These are phyloP conservation scores for Cyanoramphus novaezelandiae DNA, from an alignment of 2,113 vertebrate genomes.

Conservation along the genomic window DNA sequence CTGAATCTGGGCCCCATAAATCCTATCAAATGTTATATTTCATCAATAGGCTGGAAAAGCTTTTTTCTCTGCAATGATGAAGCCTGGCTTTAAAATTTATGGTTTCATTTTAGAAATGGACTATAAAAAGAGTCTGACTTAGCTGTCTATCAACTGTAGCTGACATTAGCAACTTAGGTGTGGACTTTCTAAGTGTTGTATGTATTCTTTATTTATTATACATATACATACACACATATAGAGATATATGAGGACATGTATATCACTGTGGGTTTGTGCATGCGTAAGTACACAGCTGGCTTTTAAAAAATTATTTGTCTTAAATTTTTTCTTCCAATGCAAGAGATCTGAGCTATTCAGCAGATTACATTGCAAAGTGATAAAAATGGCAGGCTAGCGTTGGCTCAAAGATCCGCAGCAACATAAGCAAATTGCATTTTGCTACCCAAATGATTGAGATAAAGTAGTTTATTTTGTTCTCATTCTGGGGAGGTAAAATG, in stretches of 20 bases:
- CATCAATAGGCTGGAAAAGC: constrained; percentile 80
- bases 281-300: not conserved
- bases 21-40: constrained; percentile 83
- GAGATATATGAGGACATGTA: not conserved
- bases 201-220: constrained; percentile 24
- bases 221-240: not conserved
- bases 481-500: not conserved
- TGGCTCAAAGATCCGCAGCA: constrained; percentile 34
- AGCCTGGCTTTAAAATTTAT: constrained; percentile 81
- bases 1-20: constrained; percentile 83
- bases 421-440: constrained; percentile 46
- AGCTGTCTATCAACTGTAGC: constrained; percentile 76
- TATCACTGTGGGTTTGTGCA: not conserved
- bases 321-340: constrained; percentile 44
- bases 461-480: constrained; percentile 49
- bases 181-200: constrained; percentile 57
- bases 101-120: constrained; percentile 88
- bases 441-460: constrained; percentile 34
- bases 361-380: constrained; percentile 58
- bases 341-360: constrained; percentile 40
- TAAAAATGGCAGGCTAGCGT: constrained; percentile 49
- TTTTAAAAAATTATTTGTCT: not conserved
- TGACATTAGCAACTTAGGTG: constrained; percentile 74
- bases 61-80: constrained; percentile 77
- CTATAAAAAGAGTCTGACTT: constrained; percentile 80